These are phyloP conservation scores for Ochropleura plecta DNA, from an alignment of 2,888 invertebrate species.

Conservation along the genomic window DNA sequence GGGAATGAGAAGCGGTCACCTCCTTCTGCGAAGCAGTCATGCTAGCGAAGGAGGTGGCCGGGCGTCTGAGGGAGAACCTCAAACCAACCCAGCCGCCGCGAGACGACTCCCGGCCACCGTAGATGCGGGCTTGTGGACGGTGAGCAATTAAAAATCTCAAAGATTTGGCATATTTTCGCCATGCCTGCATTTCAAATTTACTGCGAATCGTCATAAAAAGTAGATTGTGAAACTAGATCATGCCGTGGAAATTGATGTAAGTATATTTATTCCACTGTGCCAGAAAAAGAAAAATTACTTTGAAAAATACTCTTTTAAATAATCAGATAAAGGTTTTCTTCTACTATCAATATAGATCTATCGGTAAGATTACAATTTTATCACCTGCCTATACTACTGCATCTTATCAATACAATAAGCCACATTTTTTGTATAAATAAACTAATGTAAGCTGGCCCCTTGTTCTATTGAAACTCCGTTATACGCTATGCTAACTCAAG, in stretches of 20 bases:
- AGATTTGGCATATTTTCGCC: background rate
- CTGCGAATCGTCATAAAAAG: background rate
- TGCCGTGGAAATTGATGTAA: background rate
- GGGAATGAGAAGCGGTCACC: too few species aligned
- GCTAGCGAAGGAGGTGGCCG: too few species aligned
- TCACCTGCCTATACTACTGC: background rate
- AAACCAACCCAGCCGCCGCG: too few species aligned
- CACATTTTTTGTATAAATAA: background rate
- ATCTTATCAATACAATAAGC: background rate
- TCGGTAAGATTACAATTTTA: background rate
- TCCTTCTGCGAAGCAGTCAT: too few species aligned
- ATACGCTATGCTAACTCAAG: background rate
- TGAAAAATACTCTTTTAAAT: background rate
- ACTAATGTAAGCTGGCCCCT: background rate
- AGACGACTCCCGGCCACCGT: too few species aligned
- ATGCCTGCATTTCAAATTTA: background rate
- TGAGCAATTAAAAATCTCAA: too few species aligned
- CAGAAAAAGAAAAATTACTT: background rate
- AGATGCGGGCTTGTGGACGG: too few species aligned
- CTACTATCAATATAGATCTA: background rate
- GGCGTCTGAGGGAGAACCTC: too few species aligned
- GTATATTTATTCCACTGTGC: too few species aligned
- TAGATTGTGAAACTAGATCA: background rate
- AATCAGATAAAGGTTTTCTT: background rate
- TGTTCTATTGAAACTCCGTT: background rate